These are phyloP conservation scores for Candoia aspera DNA, from an alignment of 2,113 vertebrate species.

Conservation along the genomic window DNA sequence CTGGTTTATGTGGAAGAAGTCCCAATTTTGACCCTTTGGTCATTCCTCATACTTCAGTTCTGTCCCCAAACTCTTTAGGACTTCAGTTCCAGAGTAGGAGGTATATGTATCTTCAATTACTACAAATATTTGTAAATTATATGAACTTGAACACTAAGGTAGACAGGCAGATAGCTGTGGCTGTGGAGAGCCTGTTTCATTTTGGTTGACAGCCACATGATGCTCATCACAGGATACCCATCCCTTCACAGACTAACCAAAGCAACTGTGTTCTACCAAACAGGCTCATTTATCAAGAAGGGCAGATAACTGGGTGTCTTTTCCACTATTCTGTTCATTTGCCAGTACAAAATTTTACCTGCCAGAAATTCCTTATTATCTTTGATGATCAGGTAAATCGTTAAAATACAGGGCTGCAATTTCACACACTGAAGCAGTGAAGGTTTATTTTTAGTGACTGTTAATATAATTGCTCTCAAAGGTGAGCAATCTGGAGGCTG, in stretches of 20 bases:
- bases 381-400: background rate
- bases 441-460: background rate
- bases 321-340: background rate
- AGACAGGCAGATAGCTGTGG: too few relatives aligned
- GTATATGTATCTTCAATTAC: too few relatives aligned
- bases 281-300: background rate
- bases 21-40: too few relatives aligned
- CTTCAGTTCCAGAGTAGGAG: too few relatives aligned
- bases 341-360: background rate
- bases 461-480: background rate
- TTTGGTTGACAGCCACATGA: too few relatives aligned
- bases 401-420: background rate
- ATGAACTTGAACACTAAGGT: too few relatives aligned
- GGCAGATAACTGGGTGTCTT: background rate
- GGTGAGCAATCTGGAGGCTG: background rate
- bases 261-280: background rate
- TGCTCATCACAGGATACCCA: too few relatives aligned
- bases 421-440: background rate
- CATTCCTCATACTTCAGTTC: too few relatives aligned
- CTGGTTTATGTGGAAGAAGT: too few relatives aligned
- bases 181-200: too few relatives aligned
- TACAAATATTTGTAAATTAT: too few relatives aligned
- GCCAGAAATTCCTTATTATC: background rate
- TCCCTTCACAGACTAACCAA: background rate
- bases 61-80: too few relatives aligned